phyloP scores from a whole-genome alignment of 2,797 vertebrate genomes.

The Meriones psammophilus region DNA sequence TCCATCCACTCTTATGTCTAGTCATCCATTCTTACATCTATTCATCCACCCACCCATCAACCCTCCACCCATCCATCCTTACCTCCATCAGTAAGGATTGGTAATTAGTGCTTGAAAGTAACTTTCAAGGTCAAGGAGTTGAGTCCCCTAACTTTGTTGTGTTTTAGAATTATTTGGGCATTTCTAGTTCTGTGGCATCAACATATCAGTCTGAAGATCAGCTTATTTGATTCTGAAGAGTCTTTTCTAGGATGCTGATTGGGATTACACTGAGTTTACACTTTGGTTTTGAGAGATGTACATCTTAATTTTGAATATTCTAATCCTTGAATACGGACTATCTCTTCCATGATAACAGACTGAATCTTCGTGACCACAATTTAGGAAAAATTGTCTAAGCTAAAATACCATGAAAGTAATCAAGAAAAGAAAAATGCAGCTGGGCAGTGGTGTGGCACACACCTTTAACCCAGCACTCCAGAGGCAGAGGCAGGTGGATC shows the following conservation, averaged over 20 bases:
- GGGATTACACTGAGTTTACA: neutral
- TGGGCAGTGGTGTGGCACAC: accelerated
- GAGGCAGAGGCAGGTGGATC: neutral
- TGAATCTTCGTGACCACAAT: neutral
- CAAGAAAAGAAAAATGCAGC: too few relatives aligned
- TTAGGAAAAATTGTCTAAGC: neutral
- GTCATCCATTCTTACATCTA: neutral
- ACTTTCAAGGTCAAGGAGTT: neutral
- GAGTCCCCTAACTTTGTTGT: neutral
- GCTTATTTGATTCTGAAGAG: neutral
- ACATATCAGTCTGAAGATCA: neutral
- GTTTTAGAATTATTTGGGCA: neutral
- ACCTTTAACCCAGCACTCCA: neutral
- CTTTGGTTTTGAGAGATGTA: neutral
- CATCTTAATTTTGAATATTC: neutral
- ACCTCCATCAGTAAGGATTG: neutral
- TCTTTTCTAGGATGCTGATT: neutral
- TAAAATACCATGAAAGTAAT: neutral
- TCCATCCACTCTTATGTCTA: neutral
- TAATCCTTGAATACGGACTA: neutral
- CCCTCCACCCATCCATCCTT: neutral
- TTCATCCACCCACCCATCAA: neutral
- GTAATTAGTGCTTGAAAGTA: neutral
- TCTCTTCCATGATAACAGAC: neutral
- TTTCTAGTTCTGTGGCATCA: neutral